Evolutionary conservation across 1,140 invertebrate genomes (phyloP).

Genomic region (Danaus melanippus): DNA sequence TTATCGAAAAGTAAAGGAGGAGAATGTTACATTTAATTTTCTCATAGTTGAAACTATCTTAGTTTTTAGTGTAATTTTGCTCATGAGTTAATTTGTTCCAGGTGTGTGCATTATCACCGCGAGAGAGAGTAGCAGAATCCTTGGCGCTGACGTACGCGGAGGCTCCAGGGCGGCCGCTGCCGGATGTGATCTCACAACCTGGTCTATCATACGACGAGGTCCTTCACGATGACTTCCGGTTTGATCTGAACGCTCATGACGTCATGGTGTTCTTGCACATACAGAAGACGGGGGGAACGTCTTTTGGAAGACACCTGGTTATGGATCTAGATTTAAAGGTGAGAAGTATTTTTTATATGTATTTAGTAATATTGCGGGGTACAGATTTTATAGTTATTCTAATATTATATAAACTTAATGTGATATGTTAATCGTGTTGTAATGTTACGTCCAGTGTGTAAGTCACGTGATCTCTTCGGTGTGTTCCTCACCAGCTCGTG

Average conservation of each 20-base stretch:
- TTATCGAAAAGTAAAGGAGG: too few species aligned
- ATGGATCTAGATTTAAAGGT: conserved; percentile 90
- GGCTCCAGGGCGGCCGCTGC: conserved; percentile 73
- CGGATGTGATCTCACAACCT: conserved; percentile 69
- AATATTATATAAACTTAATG: too few species aligned
- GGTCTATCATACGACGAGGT: conserved; percentile 86
- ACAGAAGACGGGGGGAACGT: conserved; percentile 92
- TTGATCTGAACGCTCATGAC: conserved; percentile 92
- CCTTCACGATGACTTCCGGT: conserved; percentile 87
- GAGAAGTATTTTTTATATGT: conserved; percentile 15
- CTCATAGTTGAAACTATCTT: too few species aligned
- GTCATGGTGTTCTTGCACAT: conserved; percentile 99
- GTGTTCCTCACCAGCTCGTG: too few species aligned
- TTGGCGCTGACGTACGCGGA: conserved; percentile 70
- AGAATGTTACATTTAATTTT: too few species aligned
- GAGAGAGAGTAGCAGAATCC: conserved; percentile 68
- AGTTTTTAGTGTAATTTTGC: too few species aligned
- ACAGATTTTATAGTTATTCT: too few species aligned
- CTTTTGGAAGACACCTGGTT: conserved; percentile 95
- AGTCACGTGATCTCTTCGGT: too few species aligned
- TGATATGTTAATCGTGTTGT: too few species aligned
- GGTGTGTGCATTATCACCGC: conserved; percentile 82
- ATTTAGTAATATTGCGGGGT: too few species aligned
- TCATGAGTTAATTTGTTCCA: conserved; percentile 28
- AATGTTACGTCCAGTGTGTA: too few species aligned